Conservation (phyloP, 2,888 invertebrate genomes). For the Dysmachus trigonus region DNA sequence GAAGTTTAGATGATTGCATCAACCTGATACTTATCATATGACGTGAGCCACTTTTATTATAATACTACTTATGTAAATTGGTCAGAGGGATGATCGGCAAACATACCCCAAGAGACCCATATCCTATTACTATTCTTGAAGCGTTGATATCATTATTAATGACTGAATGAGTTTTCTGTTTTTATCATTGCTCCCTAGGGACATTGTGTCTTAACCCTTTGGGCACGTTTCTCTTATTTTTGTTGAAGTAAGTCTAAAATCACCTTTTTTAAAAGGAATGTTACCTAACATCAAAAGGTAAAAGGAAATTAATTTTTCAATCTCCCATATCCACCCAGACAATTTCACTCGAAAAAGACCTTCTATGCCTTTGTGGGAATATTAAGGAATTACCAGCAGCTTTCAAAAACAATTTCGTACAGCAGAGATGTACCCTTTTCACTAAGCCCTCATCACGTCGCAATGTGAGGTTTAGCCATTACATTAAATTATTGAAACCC, state of each 20-base stretch:
- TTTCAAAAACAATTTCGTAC: background rate
- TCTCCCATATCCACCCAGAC: background rate
- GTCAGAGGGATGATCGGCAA: background rate
- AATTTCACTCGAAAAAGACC: background rate
- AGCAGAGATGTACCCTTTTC: background rate
- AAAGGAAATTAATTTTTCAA: background rate
- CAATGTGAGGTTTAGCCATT: background rate
- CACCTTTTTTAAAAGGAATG: background rate
- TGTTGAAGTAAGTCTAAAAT: background rate
- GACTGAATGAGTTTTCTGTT: background rate
- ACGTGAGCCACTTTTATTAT: background rate
- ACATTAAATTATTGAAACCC: background rate
- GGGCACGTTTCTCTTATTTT: background rate
- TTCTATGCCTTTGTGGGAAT: background rate
- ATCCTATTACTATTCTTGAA: background rate
- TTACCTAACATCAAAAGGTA: background rate
- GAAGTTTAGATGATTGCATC: background rate
- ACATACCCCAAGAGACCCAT: background rate
- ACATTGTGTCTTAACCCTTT: background rate
- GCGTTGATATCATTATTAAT: background rate
- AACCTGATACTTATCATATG: background rate
- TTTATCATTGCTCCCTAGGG: background rate
- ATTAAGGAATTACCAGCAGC: background rate
- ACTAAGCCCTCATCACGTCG: background rate
- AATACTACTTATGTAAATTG: background rate